Conservation (phyloP, 2,113 vertebrate species). For the Vireo altiloquus region DNA sequence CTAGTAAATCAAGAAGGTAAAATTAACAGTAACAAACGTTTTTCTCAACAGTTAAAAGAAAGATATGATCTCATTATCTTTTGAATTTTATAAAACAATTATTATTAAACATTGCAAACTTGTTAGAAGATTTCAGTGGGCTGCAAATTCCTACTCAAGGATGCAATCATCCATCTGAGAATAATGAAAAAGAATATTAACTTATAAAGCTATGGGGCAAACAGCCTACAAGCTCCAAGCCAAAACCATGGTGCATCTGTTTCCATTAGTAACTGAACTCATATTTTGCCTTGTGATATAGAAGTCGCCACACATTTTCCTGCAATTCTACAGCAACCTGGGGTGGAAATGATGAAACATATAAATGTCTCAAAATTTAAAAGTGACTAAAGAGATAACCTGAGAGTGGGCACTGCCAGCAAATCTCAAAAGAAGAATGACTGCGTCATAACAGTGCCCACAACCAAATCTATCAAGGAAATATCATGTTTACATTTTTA, state of each 20-base stretch:
- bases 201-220: background rate
- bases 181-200: constrained; percentile 14
- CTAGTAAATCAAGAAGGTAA: constrained; percentile 21
- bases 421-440: background rate
- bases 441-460: background rate
- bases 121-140: background rate
- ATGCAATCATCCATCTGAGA: background rate
- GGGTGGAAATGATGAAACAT: background rate
- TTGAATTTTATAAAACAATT: constrained; percentile 29
- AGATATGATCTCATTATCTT: background rate
- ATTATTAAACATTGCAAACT: constrained; percentile 39
- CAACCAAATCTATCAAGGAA: background rate
- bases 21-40: constrained; percentile 30
- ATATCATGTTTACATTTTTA: background rate
- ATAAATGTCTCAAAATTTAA: background rate
- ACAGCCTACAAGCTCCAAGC: constrained; percentile 1
- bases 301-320: background rate
- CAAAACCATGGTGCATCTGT: background rate
- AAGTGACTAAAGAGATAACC: background rate
- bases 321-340: background rate
- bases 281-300: background rate
- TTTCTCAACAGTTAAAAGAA: background rate
- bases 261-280: constrained; percentile 28
- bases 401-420: background rate
- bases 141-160: constrained; percentile 24